Evolutionary conservation across 2,888 invertebrate genomes (phyloP).

Genomic region (Caradrina kadenii): DNA sequence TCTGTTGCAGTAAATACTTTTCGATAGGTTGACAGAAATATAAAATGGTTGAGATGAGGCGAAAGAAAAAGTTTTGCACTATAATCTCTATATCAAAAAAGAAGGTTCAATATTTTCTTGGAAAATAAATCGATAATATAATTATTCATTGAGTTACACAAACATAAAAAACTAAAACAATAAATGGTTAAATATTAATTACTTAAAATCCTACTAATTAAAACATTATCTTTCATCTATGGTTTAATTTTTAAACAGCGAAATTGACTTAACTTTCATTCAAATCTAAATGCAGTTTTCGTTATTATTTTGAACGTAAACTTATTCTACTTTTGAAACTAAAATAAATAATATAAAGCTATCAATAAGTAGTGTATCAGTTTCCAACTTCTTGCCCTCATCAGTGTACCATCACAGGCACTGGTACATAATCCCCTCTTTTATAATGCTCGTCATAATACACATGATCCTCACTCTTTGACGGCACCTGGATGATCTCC

Average conservation of each 20-base stretch:
- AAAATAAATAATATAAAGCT: neutral
- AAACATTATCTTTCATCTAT: too few relatives aligned
- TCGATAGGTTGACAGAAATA: neutral
- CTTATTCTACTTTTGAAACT: too few relatives aligned
- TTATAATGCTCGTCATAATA: constrained; percentile 85
- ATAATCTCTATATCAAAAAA: neutral
- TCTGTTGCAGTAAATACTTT: constrained; percentile 5
- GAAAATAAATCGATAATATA: neutral
- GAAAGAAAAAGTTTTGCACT: neutral
- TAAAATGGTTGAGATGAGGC: too few relatives aligned
- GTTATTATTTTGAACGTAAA: too few relatives aligned
- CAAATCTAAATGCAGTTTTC: neutral
- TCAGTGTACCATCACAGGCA: constrained; percentile 47
- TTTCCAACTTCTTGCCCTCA: neutral
- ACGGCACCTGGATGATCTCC: constrained; percentile 83
- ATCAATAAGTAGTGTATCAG: neutral
- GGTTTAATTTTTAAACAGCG: too few relatives aligned
- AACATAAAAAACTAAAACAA: constrained; percentile 29
- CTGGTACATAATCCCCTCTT: constrained; percentile 71
- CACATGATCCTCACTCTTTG: constrained; percentile 80
- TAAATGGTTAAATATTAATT: constrained; percentile 17
- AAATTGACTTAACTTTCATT: neutral
- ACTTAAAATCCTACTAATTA: too few relatives aligned
- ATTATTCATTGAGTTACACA: neutral
- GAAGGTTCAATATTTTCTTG: neutral